These are phyloP conservation scores for Mus musculus DNA, from an alignment of 2,113 vertebrate genomes.

Conservation along the genomic window GRCm39 chr16:97506501-97507000, in stretches of 20 bases:
- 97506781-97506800: background rate
- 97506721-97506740: background rate
- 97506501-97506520: background rate
- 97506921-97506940: background rate
- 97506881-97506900: rapidly evolving
- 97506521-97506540: conserved; percentile 59
- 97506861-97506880: too few species aligned
- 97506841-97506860: background rate
- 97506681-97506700: background rate
- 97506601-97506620: conserved; percentile 3
- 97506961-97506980: background rate
- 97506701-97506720: background rate
- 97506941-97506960: background rate
- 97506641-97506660: conserved; percentile 16
- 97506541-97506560: conserved; percentile 69
- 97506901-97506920: background rate
- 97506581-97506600: conserved; percentile 33
- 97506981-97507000: background rate
- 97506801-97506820: background rate
- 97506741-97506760: background rate
- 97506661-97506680: background rate
- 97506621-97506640: background rate
- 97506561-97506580: conserved; percentile 65
- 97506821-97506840: background rate
- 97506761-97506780: background rate